Evolutionary conservation across 2,797 vertebrate genomes (phyloP), one percentile per base, ranked within the genome.

Genomic region (Pangasius sanitwongsei): DNA sequence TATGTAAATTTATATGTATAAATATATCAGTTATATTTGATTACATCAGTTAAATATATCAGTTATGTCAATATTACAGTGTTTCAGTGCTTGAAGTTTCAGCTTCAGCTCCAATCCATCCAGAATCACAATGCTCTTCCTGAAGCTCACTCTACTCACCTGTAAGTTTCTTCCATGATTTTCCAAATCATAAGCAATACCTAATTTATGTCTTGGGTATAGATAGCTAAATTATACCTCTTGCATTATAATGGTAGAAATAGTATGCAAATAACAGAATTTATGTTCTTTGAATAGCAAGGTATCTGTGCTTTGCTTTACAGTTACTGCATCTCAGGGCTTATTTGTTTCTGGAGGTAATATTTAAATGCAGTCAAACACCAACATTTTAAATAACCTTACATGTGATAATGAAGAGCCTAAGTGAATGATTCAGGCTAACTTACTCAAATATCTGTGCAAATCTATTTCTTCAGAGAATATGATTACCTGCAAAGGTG

Each of bases 401-500:
- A 55, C 7, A 57, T 41, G 44, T 34, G 18, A 55, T 57, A 23
- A 80, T 55, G n/a, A 8, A 48, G 12, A 75, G 0, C 23, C 44
- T 75, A 6, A 50, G 41, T 11, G 28, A 75, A 13, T 25, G 11
- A 6, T 48, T 53, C 9, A 13, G 31, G 55, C 2, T 59, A 23
- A 59, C 9, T 4, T 81, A 4, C 5, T 31, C 0, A 80, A 80
- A 59, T 12, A n/a, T 48, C 16, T 82, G 28, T 65, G 59, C 1
- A 12, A 3, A 48, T 83, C 20, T 61, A 2, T 77, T 55, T 16
- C 78, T 48, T 28, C 13, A 78, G 75, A 93, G 50, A 92, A 28
- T 61, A 67, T 72, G 2, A 90, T 88, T 86, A 94, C 92, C n/a
- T 95, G 94, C 87, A 13, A 89, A 0, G 41, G 0, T 0, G 4